A percentile compares a stretch with the other conserved stretches of the same genome.
Conservation (phyloP, 2,113 vertebrate species). For the Daphoenositta chrysoptera region DNA sequence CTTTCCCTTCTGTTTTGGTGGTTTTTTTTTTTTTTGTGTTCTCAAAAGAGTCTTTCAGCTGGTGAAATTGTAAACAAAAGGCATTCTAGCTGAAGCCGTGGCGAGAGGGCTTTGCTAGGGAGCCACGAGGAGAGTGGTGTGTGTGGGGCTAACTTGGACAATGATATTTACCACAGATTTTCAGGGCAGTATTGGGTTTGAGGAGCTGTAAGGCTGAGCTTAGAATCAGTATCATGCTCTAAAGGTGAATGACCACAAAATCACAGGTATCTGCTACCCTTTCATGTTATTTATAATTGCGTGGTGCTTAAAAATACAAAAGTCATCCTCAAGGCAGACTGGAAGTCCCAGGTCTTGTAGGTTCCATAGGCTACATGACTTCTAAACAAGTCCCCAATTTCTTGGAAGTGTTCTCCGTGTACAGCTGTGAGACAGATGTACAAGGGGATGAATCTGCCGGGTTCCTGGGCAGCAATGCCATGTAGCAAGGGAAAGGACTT, state of each 20-base stretch:
- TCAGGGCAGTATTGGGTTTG: not conserved
- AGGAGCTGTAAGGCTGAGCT: not conserved
- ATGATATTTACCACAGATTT: not conserved
- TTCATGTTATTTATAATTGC: not conserved
- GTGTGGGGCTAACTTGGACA: not conserved
- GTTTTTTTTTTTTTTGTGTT: not conserved
- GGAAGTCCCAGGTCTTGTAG: not conserved
- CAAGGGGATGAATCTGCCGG: not conserved
- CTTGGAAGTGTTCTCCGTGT: not conserved
- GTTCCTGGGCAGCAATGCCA: not conserved
- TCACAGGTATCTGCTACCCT: not conserved
- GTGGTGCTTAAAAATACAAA: not conserved
- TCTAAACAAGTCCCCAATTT: fast-evolving
- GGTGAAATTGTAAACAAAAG: conserved; percentile 71
- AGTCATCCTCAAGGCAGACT: not conserved
- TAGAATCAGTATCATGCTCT: not conserved
- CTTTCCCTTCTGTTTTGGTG: not conserved
- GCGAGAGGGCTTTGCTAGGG: not conserved
- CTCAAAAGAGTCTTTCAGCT: conserved; percentile 72
- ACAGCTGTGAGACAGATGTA: not conserved
- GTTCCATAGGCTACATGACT: not conserved
- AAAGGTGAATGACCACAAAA: not conserved
- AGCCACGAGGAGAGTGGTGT: not conserved
- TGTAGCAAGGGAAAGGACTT: not conserved
- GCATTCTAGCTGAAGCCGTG: conserved; percentile 26